These are phyloP conservation scores for Tachina grossa DNA, from an alignment of 2,888 invertebrate genomes.

Conservation along the genomic window DNA sequence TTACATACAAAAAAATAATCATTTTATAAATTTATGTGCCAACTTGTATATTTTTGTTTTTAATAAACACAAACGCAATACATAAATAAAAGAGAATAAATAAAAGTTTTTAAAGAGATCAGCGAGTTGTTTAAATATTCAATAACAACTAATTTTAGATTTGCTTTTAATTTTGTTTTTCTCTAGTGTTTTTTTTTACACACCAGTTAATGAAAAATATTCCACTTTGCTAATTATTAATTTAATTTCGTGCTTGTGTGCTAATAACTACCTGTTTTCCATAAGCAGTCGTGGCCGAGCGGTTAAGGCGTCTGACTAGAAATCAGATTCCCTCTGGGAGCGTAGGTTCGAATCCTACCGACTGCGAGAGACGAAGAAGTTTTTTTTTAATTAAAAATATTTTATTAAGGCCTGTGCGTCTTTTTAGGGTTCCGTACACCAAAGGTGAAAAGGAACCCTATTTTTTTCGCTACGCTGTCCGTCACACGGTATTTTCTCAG, in stretches of 20 bases:
- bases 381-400: background rate
- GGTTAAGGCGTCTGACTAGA: constrained; percentile 82
- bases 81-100: constrained; percentile 4
- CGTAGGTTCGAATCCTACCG: constrained; percentile 82
- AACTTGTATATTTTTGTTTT: constrained; percentile 16
- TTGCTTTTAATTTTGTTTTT: constrained; percentile 10
- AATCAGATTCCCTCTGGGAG: constrained; percentile 82
- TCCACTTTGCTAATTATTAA: no score
- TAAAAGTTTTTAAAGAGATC: constrained; percentile 23
- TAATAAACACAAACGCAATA: background rate
- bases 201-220: no score
- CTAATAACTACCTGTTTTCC: no score
- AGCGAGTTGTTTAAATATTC: constrained; percentile 23
- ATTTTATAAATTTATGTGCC: constrained; percentile 46
- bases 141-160: background rate
- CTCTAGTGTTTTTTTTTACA: background rate
- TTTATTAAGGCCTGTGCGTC: no score
- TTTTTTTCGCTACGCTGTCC: no score
- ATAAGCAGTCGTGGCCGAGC: constrained; percentile 80
- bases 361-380: constrained; percentile 75
- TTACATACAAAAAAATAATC: constrained; percentile 39
- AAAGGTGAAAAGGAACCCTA: no score
- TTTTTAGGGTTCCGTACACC: no score
- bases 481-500: no score
- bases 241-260: no score